Evolutionary conservation across 2,797 vertebrate species (phyloP).

Genomic region (Anableps anableps): DNA sequence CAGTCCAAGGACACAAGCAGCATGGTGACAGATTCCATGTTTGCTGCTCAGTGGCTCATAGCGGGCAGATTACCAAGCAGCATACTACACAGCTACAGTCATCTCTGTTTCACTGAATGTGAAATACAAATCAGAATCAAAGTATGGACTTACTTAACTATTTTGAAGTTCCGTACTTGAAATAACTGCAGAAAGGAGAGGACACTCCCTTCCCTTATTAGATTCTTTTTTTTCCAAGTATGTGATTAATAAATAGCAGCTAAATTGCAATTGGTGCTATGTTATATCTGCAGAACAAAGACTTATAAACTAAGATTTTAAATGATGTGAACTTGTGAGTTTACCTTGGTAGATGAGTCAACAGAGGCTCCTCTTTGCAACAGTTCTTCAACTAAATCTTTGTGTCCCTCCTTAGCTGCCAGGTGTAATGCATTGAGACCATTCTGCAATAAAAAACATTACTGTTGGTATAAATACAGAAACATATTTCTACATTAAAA

Average conservation of each 20-base stretch:
- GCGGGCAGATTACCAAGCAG: conserved; percentile 31
- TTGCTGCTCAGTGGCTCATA: conserved; percentile 41
- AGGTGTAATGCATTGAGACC: conserved; percentile 96
- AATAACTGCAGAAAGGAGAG: not conserved
- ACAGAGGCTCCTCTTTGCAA: conserved; percentile 92
- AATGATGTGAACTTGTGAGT: not conserved
- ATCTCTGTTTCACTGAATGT: not conserved
- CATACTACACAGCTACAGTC: conserved; percentile 2
- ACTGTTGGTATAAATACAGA: not conserved
- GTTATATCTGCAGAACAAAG: not conserved
- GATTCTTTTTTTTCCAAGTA: not conserved
- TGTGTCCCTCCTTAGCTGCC: conserved; percentile 96
- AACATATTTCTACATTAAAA: not conserved
- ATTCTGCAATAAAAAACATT: conserved; percentile 82
- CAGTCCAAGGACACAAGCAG: conserved; percentile 35
- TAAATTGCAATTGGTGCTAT: conserved; percentile 3
- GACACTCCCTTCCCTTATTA: not conserved
- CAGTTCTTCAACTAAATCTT: conserved; percentile 92
- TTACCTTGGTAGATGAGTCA: conserved; percentile 95
- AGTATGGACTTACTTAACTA: conserved; percentile 2
- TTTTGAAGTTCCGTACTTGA: not conserved
- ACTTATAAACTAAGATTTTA: not conserved
- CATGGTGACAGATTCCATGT: conserved; percentile 40
- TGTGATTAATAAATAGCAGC: not conserved
- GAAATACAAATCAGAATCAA: conserved; percentile 17